Percentiles rank a stretch among this genome's conserved stretches.
Conservation (phyloP, 2,113 vertebrate species). For the Alouatta palliata region DNA sequence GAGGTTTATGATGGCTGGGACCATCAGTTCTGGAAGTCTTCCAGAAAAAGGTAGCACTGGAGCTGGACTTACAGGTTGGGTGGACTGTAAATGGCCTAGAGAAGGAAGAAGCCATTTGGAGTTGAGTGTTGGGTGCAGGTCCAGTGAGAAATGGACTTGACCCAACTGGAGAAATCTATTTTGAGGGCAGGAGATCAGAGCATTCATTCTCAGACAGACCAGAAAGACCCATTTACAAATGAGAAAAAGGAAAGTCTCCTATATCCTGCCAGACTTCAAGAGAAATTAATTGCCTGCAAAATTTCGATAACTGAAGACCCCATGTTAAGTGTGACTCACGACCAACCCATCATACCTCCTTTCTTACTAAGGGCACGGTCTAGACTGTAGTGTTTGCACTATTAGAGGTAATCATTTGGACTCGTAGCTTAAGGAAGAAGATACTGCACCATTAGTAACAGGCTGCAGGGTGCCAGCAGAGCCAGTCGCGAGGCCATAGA, state of each 20-base stretch:
- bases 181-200: background rate
- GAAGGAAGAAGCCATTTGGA: background rate
- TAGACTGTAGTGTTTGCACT: background rate
- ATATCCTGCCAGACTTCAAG: background rate
- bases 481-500: background rate
- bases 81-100: background rate
- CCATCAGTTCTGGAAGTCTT: background rate
- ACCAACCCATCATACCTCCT: background rate
- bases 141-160: background rate
- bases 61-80: background rate
- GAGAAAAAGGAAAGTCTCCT: background rate
- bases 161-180: background rate
- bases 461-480: background rate
- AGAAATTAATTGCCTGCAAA: background rate
- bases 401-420: rapidly evolving
- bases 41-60: background rate
- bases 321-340: background rate
- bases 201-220: background rate
- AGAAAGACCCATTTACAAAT: background rate
- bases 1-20: background rate
- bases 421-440: background rate
- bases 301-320: background rate
- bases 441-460: background rate
- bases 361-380: background rate
- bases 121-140: background rate